Percentiles rank a stretch among this genome's conserved stretches.
Conservation (phyloP, 53 echinoderm and acorn worm genomes). For the Mesocentrotus franciscanus region DNA sequence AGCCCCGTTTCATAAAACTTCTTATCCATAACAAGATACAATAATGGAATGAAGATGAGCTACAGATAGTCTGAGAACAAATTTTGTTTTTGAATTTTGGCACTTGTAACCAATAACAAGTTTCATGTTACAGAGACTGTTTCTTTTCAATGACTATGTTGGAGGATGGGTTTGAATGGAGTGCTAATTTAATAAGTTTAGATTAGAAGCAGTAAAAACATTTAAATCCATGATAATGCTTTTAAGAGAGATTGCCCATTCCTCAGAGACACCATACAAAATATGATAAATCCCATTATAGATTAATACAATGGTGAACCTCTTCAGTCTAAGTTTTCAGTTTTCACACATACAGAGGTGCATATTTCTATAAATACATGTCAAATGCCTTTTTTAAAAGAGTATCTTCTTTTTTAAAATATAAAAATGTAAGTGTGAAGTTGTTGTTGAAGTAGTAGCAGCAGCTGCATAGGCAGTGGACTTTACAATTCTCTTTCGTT, state of each 20-base stretch:
- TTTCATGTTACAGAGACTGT: neutral
- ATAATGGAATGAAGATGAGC: too few species aligned
- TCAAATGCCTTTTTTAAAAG: neutral
- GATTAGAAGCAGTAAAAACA: neutral
- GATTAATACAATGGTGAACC: neutral
- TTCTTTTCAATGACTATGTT: neutral
- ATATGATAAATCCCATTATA: neutral
- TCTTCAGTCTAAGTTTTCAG: neutral
- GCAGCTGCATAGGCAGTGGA: neutral
- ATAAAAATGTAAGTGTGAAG: neutral
- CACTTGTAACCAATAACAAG: too few species aligned
- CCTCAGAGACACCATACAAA: conserved; percentile 4
- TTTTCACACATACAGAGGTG: neutral
- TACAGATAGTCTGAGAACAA: too few species aligned
- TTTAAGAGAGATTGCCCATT: neutral
- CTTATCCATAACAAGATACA: too few species aligned
- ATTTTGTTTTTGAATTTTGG: too few species aligned
- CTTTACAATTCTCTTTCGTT: neutral
- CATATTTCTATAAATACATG: neutral
- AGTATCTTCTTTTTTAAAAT: neutral
- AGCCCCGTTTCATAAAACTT: neutral
- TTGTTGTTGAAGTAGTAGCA: neutral
- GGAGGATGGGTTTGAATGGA: neutral
- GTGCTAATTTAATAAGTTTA: neutral
- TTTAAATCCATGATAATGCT: neutral